Conservation (phyloP, 2,888 invertebrate species). For the Leucania comma region DNA sequence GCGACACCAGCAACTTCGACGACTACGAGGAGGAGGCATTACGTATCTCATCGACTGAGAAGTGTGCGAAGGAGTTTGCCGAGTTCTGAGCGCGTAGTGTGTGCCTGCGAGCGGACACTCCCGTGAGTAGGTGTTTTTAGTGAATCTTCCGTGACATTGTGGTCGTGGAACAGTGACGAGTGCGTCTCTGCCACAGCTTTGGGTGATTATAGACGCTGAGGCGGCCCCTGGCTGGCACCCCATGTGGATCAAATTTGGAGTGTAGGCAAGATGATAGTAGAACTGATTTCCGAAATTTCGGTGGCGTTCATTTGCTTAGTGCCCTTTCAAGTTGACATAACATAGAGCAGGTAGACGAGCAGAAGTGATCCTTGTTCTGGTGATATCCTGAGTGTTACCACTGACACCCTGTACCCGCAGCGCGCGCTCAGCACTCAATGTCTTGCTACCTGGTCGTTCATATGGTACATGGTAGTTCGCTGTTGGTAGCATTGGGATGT, state of each 20-base stretch:
- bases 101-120: slow-evolving; percentile 82
- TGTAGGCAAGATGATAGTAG: slow-evolving; percentile 82
- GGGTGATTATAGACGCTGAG: slow-evolving; percentile 84
- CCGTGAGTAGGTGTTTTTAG: slow-evolving; percentile 87
- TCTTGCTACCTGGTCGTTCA: slow-evolving; percentile 71
- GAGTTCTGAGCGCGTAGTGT: slow-evolving; percentile 95
- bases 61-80: slow-evolving; percentile 99
- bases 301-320: slow-evolving; percentile 90
- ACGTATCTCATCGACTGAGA: slow-evolving; percentile 99
- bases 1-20: slow-evolving; percentile 99
- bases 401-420: slow-evolving; percentile 58
- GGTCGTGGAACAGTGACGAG: slow-evolving; percentile 80
- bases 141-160: slow-evolving; percentile 85
- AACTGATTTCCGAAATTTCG: slow-evolving; percentile 87
- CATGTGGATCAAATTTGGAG: slow-evolving; percentile 78
- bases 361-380: slow-evolving; percentile 78
- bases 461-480: slow-evolving; percentile 75
- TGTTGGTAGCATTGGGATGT: slow-evolving; percentile 77
- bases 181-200: slow-evolving; percentile 78
- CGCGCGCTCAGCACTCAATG: slow-evolving; percentile 69
- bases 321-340: slow-evolving; percentile 83
- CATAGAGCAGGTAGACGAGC: slow-evolving; percentile 71
- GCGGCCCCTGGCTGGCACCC: slow-evolving; percentile 78
- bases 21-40: slow-evolving; percentile 99
- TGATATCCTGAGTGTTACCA: slow-evolving; percentile 78